Conservation (phyloP, 2,797 vertebrate species). For the Rousettus madagascariensis region DNA sequence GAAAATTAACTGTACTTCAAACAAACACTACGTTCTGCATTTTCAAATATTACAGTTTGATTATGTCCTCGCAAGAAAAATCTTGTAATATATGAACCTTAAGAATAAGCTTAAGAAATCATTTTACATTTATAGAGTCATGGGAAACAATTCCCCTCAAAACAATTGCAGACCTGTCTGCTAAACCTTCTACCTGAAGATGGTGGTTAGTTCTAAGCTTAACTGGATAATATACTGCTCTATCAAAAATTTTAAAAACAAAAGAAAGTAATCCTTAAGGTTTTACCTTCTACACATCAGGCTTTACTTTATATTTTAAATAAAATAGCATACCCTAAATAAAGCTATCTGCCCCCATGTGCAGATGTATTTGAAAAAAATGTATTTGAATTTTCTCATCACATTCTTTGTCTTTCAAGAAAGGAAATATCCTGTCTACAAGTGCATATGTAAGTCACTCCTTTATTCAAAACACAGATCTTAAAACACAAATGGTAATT, state of each 20-base stretch:
- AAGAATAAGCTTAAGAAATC: conserved; percentile 45
- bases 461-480: neutral
- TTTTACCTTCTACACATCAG: neutral
- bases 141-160: neutral
- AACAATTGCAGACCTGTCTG: neutral
- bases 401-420: neutral
- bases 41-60: conserved; percentile 51
- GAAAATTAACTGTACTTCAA: conserved; percentile 56
- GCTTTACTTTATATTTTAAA: neutral
- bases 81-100: neutral
- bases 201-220: neutral
- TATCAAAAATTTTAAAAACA: neutral
- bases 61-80: conserved; percentile 35
- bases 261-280: neutral
- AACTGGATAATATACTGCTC: neutral
- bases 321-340: neutral
- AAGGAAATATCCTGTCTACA: neutral
- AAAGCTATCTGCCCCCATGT: neutral
- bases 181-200: conserved; percentile 4
- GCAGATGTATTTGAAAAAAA: neutral
- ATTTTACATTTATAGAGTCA: conserved; percentile 5
- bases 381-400: neutral
- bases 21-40: conserved; percentile 19
- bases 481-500: neutral
- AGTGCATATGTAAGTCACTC: neutral